A percentile compares a stretch with the other conserved stretches of the same genome.
phyloP scores from a whole-genome alignment of 2,797 vertebrate genomes.

The Danio kyathit region DNA sequence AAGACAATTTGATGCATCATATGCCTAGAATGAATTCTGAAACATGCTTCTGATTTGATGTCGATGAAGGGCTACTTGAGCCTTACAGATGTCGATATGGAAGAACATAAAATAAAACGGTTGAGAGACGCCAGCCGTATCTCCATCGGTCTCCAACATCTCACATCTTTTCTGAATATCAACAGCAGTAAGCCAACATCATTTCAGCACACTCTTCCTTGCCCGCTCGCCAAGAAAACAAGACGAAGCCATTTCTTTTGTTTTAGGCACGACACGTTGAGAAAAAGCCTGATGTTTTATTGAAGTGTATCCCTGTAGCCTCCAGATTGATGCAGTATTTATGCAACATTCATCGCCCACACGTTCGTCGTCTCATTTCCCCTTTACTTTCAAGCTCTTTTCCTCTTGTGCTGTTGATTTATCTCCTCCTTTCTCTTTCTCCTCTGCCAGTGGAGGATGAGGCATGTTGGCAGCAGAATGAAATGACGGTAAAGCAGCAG shows the following conservation, averaged over 20 bases:
- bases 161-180: constrained; percentile 6
- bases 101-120: background rate
- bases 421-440: constrained; percentile 17
- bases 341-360: constrained; percentile 63
- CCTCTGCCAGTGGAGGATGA: constrained; percentile 50
- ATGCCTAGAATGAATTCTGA: no score
- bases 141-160: background rate
- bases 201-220: background rate
- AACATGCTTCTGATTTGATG: background rate
- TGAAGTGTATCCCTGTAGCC: constrained; percentile 68
- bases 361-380: constrained; percentile 48
- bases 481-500: constrained; percentile 46
- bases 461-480: constrained; percentile 59
- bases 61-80: background rate
- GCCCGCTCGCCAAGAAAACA: constrained; percentile 1
- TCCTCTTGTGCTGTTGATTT: constrained; percentile 18
- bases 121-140: background rate
- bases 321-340: constrained; percentile 76
- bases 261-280: constrained; percentile 54
- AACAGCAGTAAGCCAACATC: constrained; percentile 5
- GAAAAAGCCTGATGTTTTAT: constrained; percentile 62
- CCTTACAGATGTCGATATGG: background rate
- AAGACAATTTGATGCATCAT: no score
- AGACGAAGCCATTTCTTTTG: constrained; percentile 18
- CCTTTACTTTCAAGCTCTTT: constrained; percentile 26